phyloP scores from a whole-genome alignment of 2,888 invertebrate species.

The Acanthopleura granulata region DNA sequence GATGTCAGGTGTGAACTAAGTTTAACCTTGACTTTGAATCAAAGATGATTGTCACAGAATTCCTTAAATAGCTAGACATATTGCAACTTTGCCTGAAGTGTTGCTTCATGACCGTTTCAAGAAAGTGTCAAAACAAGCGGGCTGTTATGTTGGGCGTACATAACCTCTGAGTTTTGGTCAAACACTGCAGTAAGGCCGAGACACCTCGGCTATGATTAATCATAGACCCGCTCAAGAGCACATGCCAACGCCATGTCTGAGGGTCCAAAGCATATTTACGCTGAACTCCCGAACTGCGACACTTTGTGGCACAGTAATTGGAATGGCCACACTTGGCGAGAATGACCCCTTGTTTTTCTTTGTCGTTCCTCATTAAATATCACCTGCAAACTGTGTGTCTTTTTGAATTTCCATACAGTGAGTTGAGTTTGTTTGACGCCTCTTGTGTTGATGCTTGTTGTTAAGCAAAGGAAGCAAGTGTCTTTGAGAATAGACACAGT shows the following conservation, averaged over 20 bases:
- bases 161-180: neutral
- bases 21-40: no score
- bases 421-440: neutral
- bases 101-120: neutral
- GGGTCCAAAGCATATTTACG: neutral
- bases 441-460: neutral
- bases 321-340: neutral
- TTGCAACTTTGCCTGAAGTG: no score
- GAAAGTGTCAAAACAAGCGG: conserved; percentile 17
- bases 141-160: conserved; percentile 1
- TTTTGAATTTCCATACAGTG: neutral
- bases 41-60: no score
- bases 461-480: no score
- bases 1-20: no score
- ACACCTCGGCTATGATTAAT: neutral
- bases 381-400: neutral
- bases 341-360: neutral
- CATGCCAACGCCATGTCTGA: neutral
- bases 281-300: neutral
- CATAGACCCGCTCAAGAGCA: neutral
- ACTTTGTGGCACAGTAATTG: conserved; percentile 14
- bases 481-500: no score
- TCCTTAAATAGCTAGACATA: no score
- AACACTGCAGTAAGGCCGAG: neutral
- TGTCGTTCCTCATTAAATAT: conserved; percentile 9